These are phyloP conservation scores for Nasonia longicornis DNA, from an alignment of 1,140 invertebrate species.

Conservation along the genomic window DNA sequence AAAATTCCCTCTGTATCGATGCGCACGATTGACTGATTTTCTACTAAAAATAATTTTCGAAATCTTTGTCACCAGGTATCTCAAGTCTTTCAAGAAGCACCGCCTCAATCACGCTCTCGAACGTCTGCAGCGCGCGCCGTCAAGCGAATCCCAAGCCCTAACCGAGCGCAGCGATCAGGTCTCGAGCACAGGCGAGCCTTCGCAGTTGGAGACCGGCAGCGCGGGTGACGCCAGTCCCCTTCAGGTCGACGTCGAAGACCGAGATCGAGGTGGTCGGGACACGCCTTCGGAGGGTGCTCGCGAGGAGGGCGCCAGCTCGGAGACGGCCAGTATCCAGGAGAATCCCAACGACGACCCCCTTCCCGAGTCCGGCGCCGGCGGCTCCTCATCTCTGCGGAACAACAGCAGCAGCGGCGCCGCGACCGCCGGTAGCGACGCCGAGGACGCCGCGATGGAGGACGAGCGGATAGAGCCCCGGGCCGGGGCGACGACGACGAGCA, in stretches of 20 bases:
- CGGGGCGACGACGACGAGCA: conserved; percentile 38
- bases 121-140: conserved; percentile 73
- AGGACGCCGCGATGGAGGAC: conserved; percentile 31
- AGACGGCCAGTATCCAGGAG: conserved; percentile 57
- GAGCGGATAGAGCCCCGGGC: conserved; percentile 5
- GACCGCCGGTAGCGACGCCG: conserved; percentile 22
- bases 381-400: neutral
- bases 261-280: conserved; percentile 46
- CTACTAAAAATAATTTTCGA: neutral
- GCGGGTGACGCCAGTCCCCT: conserved; percentile 57
- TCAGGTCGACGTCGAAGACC: conserved; percentile 53
- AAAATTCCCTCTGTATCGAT: too few species aligned
- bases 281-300: conserved; percentile 47
- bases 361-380: conserved; percentile 8
- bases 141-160: conserved; percentile 51
- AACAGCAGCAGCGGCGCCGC: neutral
- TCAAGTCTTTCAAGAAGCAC: conserved; percentile 91
- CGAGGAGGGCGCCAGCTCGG: conserved; percentile 54
- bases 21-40: too few species aligned
- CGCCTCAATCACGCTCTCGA: conserved; percentile 87
- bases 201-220: conserved; percentile 66
- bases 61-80: conserved; percentile 68
- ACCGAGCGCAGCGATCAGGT: conserved; percentile 75
- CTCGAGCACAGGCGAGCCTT: conserved; percentile 78
- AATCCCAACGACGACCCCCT: conserved; percentile 47